Conservation (phyloP, 2,797 vertebrate genomes). For the Nannoperca australis region DNA sequence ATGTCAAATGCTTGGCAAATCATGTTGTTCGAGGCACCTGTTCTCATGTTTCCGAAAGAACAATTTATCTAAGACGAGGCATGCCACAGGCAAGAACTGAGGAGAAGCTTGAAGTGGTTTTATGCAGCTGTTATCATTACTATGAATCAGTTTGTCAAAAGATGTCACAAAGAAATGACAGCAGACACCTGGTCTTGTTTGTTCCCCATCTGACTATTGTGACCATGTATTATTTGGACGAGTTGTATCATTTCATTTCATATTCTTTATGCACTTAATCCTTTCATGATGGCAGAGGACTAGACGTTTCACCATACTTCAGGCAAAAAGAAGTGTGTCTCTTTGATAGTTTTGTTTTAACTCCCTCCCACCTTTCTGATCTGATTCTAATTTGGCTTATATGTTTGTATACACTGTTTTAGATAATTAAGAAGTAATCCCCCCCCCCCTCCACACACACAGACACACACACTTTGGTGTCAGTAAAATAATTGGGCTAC, state of each 20-base stretch:
- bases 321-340: conserved; percentile 2
- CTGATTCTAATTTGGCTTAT: not conserved
- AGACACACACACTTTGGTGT: not conserved
- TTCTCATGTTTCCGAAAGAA: conserved; percentile 50
- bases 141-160: conserved; percentile 55
- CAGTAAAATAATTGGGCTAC: not conserved
- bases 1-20: conserved; percentile 53
- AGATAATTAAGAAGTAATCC: not conserved
- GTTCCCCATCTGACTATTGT: conserved; percentile 17
- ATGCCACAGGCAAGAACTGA: conserved; percentile 43
- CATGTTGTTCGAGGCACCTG: conserved; percentile 48
- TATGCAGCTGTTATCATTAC: conserved; percentile 58
- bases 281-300: not conserved
- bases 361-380: not conserved
- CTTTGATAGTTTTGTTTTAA: not conserved
- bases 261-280: not conserved
- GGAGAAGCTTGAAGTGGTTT: conserved; percentile 30
- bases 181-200: conserved; percentile 49
- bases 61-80: conserved; percentile 54
- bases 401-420: not conserved
- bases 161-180: conserved; percentile 47
- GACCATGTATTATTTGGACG: not conserved
- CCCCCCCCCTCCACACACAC: not conserved
- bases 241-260: conserved; percentile 5
- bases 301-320: not conserved